These are phyloP conservation scores for Tetragnatha versicolor DNA, from an alignment of 1,140 invertebrate genomes.

Conservation along the genomic window DNA sequence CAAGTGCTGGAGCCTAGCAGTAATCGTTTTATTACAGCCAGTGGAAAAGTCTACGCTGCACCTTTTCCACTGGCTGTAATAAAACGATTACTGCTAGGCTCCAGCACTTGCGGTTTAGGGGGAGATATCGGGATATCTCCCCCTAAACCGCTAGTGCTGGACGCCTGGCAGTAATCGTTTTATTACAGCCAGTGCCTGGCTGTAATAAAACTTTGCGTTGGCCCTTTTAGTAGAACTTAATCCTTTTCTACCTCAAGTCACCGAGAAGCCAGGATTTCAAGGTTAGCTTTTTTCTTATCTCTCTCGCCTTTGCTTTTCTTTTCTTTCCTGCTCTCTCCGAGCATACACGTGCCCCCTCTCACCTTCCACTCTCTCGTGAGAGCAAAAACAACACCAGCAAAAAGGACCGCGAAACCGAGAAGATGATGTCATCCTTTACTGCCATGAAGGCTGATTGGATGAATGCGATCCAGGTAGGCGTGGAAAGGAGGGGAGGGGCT, in stretches of 20 bases:
- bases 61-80: no score
- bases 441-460: conserved; percentile 47
- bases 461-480: conserved; percentile 48
- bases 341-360: conserved; percentile 36
- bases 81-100: no score
- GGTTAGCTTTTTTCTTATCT: conserved; percentile 33
- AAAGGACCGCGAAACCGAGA: conserved; percentile 12
- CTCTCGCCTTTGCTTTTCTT: background rate
- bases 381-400: background rate
- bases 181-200: no score
- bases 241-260: conserved; percentile 30
- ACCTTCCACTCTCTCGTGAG: conserved; percentile 7
- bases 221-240: no score
- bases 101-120: no score
- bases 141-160: no score
- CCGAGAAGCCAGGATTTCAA: conserved; percentile 32
- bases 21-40: no score
- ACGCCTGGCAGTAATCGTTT: no score
- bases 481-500: conserved; percentile 45
- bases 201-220: no score
- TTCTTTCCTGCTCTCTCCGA: background rate
- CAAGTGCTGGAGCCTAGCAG: no score
- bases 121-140: no score
- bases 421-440: conserved; percentile 52
- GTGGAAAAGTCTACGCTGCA: no score